Percentiles rank a stretch among this genome's conserved stretches.
phyloP scores from a whole-genome alignment of 2,113 vertebrate genomes.

The Lota lota region DNA sequence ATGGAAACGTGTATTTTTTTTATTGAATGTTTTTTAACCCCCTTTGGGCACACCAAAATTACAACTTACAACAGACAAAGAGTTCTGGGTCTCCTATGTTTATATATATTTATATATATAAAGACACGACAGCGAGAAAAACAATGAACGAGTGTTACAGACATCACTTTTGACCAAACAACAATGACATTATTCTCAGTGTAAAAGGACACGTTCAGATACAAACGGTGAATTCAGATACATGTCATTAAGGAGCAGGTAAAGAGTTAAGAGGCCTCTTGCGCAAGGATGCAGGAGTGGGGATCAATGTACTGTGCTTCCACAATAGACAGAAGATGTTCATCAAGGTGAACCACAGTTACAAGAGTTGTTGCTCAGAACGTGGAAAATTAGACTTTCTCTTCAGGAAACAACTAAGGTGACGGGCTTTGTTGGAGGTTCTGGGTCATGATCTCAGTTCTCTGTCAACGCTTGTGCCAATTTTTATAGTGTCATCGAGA shows the following conservation, averaged over 20 bases:
- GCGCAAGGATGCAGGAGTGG: too few species aligned
- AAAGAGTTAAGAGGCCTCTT: too few species aligned
- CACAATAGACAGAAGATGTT: not conserved
- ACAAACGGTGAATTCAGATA: too few species aligned
- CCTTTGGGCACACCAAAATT: conserved; percentile 55
- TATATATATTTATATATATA: conserved; percentile 31
- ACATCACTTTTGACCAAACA: conserved; percentile 56
- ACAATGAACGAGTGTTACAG: conserved; percentile 44
- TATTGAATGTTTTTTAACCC: conserved; percentile 46
- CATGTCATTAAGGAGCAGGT: too few species aligned
- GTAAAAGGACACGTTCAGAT: conserved; percentile 32
- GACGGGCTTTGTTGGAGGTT: too few species aligned
- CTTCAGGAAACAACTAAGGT: too few species aligned
- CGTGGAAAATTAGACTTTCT: not conserved
- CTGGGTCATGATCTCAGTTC: too few species aligned
- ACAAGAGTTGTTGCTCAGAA: conserved; percentile 37
- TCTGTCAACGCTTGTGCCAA: not conserved
- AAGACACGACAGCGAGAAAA: conserved; percentile 23
- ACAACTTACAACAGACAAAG: conserved; percentile 63
- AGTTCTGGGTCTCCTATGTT: conserved; percentile 38
- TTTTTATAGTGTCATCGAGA: conserved; percentile 16
- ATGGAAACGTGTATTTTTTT: not conserved
- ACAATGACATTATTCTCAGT: conserved; percentile 58
- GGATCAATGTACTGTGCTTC: not conserved
- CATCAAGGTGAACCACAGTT: conserved; percentile 46